Evolutionary conservation across 2,888 invertebrate genomes (phyloP).

Genomic region (Stomorhina lunata): DNA sequence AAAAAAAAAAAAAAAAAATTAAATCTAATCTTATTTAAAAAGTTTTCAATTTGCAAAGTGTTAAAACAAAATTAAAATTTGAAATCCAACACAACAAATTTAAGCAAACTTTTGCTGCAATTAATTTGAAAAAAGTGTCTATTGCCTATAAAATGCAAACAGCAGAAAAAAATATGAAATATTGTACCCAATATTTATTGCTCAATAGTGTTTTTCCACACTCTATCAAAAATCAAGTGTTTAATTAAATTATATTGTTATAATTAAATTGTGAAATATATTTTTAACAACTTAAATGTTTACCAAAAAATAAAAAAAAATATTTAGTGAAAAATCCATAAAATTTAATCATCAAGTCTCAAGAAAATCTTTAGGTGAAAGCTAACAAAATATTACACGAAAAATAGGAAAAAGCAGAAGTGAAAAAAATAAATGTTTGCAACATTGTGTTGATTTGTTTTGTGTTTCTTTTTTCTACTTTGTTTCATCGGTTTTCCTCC

Average conservation of each 20-base stretch:
- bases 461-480: not conserved
- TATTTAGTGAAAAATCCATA: slow-evolving; percentile 30
- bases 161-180: slow-evolving; percentile 2
- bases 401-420: slow-evolving; percentile 16
- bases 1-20: no score
- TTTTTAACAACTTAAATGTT: not conserved
- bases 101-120: not conserved
- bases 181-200: slow-evolving; percentile 36
- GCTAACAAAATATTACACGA: slow-evolving; percentile 39
- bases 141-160: slow-evolving; percentile 9
- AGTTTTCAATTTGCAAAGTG: slow-evolving; percentile 51
- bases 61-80: slow-evolving; percentile 51
- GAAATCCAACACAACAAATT: not conserved
- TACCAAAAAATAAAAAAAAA: not conserved
- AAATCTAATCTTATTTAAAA: no score
- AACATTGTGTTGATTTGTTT: slow-evolving; percentile 56
- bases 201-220: slow-evolving; percentile 26
- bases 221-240: not conserved
- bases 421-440: slow-evolving; percentile 46
- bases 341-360: not conserved
- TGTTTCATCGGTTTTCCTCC: slow-evolving; percentile 1
- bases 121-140: not conserved
- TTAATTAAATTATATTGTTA: not conserved
- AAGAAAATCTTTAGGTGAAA: slow-evolving; percentile 54
- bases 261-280: not conserved